Base-by-base conservation (phyloP, 2,113 vertebrate species). In the Alethe castanea region DNA sequence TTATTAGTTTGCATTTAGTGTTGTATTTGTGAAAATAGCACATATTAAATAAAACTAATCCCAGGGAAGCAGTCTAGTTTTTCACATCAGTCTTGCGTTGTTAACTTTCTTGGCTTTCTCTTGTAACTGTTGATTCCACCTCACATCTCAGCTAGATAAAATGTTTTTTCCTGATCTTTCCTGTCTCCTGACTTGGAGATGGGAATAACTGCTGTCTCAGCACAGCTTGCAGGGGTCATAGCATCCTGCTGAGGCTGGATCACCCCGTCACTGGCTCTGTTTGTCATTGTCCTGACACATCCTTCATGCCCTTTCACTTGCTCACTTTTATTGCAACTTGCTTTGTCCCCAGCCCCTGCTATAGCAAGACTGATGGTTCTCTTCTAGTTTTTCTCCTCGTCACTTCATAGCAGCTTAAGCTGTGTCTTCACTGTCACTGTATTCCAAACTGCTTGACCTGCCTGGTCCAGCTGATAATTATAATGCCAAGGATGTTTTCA, bases 1-100 rank as follows among this genome's bases (percentile, higher is more conserved):
- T 96, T 96, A 95, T 95, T 97, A 96, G 87, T 97, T 97, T 97
- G 90, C 69, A 7, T 87, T 96, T 88, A 69, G 74, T 73, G 60
- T 85, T 91, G 78, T 91, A 80, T 92, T 94, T 95, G 81, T 87
- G 81, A 93, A 92, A 96, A 91, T 77, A 91, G 91, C 48, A 67
- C 62, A 57, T 90, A 94, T 71, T 86, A 85, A 92, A 90, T 88
- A 88, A 90, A 95, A 94, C 36, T 79, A 89, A 76, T 87, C 81
- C 73, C 23, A 36, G n/a, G 23, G 86, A 91, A 61, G 36, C 90
- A 81, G 67, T 88, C 60, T 81, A 19, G 52, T 52, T 91, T 95
- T 92, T 81, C 65, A 69, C 45, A 33, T 92, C 52, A 59, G 48
- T 84, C 31, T 92, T 47, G 17, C 45, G 20, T 40, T 26, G 17